These are phyloP conservation scores for Spodoptera picta DNA, from an alignment of 2,888 invertebrate species.

Conservation along the genomic window DNA sequence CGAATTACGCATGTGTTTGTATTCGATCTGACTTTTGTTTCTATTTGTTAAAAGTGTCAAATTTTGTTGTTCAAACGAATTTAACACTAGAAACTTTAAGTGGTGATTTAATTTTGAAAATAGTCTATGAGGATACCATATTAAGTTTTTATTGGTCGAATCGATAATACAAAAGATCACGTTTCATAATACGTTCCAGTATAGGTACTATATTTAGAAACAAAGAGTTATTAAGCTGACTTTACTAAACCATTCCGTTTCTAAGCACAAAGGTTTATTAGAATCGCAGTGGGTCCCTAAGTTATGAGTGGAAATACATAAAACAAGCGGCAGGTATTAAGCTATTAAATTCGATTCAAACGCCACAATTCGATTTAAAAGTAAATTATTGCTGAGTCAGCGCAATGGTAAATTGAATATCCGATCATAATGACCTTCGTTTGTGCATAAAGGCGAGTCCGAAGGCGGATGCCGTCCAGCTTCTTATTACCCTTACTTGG, in stretches of 20 bases:
- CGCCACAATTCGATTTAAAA: constrained; percentile 76
- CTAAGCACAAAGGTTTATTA: constrained; percentile 33
- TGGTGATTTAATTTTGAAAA: constrained; percentile 41
- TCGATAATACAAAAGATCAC: constrained; percentile 19
- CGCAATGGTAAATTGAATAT: constrained; percentile 82
- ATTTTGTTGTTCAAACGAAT: constrained; percentile 49
- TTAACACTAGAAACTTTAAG: constrained; percentile 42
- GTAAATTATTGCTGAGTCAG: constrained; percentile 80
- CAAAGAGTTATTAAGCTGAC: neutral
- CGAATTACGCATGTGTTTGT: constrained; percentile 51
- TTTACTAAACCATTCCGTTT: constrained; percentile 8
- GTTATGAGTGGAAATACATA: constrained; percentile 57
- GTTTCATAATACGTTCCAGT: constrained; percentile 15
- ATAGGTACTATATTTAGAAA: constrained; percentile 2
- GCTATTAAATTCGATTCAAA: constrained; percentile 69
- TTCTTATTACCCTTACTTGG: constrained; percentile 73
- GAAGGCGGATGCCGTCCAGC: constrained; percentile 70
- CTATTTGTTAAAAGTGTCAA: constrained; percentile 46
- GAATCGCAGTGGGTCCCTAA: constrained; percentile 47
- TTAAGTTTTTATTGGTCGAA: constrained; percentile 21
- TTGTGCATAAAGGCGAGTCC: constrained; percentile 77
- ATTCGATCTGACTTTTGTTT: constrained; percentile 41
- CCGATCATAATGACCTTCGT: constrained; percentile 80
- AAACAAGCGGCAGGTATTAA: constrained; percentile 66
- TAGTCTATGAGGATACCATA: constrained; percentile 5